Evolutionary conservation across 2,113 vertebrate species (phyloP).

Genomic region (Phrynosoma platyrhinos): DNA sequence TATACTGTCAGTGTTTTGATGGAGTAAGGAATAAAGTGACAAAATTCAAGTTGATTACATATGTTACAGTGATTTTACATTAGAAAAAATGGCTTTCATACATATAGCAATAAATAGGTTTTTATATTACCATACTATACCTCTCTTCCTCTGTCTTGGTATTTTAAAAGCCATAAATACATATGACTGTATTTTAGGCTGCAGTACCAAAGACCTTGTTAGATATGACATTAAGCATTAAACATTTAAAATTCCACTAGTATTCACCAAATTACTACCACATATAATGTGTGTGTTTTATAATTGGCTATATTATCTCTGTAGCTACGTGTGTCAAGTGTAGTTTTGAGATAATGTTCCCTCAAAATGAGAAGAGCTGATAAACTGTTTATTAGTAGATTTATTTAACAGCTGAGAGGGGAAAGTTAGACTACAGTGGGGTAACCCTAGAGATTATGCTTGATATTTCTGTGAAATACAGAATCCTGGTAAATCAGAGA

Average conservation of each 20-base stretch:
- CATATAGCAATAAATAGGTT: rapidly evolving
- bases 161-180: not conserved
- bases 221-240: rapidly evolving
- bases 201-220: rapidly evolving
- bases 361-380: not conserved
- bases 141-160: not conserved
- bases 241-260: not conserved
- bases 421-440: not conserved
- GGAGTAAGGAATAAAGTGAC: rapidly evolving
- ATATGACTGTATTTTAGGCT: rapidly evolving
- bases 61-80: rapidly evolving
- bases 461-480: not conserved
- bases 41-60: not conserved
- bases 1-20: not conserved
- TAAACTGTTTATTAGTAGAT: not conserved
- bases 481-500: not conserved
- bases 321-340: rapidly evolving
- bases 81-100: not conserved
- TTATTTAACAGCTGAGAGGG: not conserved
- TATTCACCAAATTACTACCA: not conserved
- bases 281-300: slow-evolving; percentile 7
- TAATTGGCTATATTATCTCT: not conserved
- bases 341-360: not conserved
- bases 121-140: not conserved
- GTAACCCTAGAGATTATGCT: not conserved